Conservation (phyloP, 2,113 vertebrate genomes). For the Anseranas semipalmata region DNA sequence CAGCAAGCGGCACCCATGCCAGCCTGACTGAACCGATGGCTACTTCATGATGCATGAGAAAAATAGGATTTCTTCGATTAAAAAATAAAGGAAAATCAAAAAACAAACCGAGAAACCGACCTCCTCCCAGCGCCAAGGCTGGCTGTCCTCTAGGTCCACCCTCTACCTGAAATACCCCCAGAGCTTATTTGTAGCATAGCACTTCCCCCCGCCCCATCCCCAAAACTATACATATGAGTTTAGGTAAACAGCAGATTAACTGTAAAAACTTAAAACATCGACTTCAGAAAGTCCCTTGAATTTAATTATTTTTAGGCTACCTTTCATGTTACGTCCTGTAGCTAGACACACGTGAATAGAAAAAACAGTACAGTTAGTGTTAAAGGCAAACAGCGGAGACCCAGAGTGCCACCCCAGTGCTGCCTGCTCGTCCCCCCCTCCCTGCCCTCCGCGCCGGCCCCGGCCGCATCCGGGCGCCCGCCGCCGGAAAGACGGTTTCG, state of each 20-base stretch:
- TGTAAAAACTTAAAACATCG: constrained; percentile 83
- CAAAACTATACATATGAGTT: constrained; percentile 75
- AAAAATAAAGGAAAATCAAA: constrained; percentile 28
- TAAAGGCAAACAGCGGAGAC: constrained; percentile 96
- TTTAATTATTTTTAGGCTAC: constrained; percentile 88
- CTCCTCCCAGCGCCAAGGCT: neutral
- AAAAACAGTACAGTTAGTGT: constrained; percentile 96
- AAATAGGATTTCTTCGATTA: constrained; percentile 80
- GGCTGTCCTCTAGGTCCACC: constrained; percentile 53
- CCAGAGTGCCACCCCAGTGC: constrained; percentile 81
- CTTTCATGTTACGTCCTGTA: constrained; percentile 90
- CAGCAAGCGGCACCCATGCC: constrained; percentile 17
- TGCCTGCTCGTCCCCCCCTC: constrained; percentile 77
- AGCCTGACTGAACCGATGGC: constrained; percentile 54
- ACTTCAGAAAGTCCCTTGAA: constrained; percentile 83
- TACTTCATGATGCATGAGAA: constrained; percentile 72
- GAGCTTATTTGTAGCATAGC: constrained; percentile 77
- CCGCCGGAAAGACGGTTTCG: constrained; percentile 74
- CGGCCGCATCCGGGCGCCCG: constrained; percentile 77
- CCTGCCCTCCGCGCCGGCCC: constrained; percentile 29
- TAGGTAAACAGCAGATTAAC: constrained; percentile 89
- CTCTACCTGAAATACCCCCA: constrained; percentile 52
- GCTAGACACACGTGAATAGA: constrained; percentile 95
- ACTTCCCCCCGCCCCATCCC: constrained; percentile 58
- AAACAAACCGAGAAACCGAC: neutral